Percentiles rank a stretch among this genome's conserved stretches.
phyloP scores from a whole-genome alignment of 2,797 vertebrate genomes.

The Decapterus maruadsi region DNA sequence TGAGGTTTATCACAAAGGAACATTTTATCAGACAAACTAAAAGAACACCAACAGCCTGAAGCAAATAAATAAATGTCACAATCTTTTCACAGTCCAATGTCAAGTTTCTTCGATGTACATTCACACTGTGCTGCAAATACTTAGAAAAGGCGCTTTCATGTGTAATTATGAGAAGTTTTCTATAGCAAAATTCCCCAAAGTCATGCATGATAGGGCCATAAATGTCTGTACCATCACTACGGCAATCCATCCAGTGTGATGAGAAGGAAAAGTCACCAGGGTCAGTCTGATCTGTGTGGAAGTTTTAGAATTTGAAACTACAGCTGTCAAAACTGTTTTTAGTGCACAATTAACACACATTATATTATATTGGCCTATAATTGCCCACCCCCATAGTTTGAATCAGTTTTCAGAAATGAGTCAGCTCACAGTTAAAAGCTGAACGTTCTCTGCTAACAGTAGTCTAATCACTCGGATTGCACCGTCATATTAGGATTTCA shows the following conservation, averaged over 20 bases:
- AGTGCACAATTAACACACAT: no score
- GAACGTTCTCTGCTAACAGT: no score
- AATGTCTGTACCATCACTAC: background rate
- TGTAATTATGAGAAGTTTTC: background rate
- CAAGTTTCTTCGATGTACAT: background rate
- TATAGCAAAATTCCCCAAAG: background rate
- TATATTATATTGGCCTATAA: no score
- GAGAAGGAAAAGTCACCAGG: background rate
- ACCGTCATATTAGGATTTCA: no score
- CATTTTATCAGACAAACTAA: slow-evolving; percentile 4
- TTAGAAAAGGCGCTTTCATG: background rate
- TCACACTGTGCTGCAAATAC: background rate
- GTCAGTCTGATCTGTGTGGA: background rate
- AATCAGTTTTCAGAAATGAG: no score
- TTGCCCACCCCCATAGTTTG: no score
- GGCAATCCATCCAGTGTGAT: no score
- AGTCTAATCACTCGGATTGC: no score
- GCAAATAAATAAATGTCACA: background rate
- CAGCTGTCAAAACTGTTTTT: no score
- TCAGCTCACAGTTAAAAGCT: no score
- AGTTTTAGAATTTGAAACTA: no score
- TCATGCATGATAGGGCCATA: background rate
- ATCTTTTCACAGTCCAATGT: background rate
- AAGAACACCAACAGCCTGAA: background rate
- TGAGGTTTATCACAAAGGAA: background rate